phyloP scores from a whole-genome alignment of 2,113 vertebrate species.

The Sigmodon hispidus region DNA sequence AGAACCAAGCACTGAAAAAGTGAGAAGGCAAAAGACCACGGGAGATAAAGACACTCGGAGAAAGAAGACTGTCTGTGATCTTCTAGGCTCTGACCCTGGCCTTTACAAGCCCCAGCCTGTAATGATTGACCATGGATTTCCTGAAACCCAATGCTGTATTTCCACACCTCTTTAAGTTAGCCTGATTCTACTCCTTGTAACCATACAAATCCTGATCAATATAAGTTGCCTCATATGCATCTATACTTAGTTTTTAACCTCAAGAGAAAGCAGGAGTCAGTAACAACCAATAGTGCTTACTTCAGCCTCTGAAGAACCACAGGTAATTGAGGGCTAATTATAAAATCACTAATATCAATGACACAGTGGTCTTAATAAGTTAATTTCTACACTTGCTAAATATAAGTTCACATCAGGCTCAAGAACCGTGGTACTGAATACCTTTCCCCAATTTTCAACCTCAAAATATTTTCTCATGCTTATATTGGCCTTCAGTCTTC shows the following conservation, averaged over 20 bases:
- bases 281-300: not conserved
- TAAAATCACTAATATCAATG: not conserved
- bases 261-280: not conserved
- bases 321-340: not conserved
- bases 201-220: conserved; percentile 3
- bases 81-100: not conserved
- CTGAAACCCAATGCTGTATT: not conserved
- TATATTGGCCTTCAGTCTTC: not conserved
- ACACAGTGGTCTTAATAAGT: not conserved
- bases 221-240: not conserved
- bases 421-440: not conserved
- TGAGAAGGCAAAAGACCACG: not conserved
- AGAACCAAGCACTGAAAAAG: not conserved
- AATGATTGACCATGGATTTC: not conserved
- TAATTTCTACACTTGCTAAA: conserved; percentile 36
- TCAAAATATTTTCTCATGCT: conserved; percentile 14
- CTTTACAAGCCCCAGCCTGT: not conserved
- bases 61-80: not conserved
- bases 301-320: not conserved
- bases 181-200: not conserved
- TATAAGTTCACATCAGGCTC: not conserved
- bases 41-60: not conserved
- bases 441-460: conserved; percentile 8
- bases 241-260: not conserved
- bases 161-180: not conserved